These are phyloP conservation scores for Iguana delicatissima DNA, from an alignment of 2,797 vertebrate species.

Conservation along the genomic window DNA sequence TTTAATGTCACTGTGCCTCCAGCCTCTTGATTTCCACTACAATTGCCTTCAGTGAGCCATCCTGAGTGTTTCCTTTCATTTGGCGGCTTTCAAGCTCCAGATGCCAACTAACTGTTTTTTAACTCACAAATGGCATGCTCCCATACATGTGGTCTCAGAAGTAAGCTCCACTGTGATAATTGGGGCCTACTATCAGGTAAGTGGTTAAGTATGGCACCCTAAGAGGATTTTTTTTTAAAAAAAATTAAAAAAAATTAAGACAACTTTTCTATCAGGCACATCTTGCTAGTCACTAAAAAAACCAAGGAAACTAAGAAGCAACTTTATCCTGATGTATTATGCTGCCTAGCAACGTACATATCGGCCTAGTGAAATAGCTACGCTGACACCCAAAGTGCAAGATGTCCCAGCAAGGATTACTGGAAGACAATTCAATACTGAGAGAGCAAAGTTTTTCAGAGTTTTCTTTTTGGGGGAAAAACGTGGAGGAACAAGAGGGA, in stretches of 20 bases:
- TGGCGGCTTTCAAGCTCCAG: rapidly evolving
- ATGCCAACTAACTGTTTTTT: background rate
- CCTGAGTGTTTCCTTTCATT: background rate
- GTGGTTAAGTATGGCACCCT: background rate
- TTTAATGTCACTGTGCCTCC: background rate
- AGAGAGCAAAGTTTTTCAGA: conserved; percentile 27
- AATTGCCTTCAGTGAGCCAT: conserved; percentile 38
- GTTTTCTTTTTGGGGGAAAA: background rate
- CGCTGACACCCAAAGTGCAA: conserved; percentile 31
- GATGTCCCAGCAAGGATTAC: conserved; percentile 21
- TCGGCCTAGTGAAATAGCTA: conserved; percentile 52
- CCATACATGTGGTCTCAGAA: background rate
- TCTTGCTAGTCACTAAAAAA: background rate
- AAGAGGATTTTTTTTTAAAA: background rate
- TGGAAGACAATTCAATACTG: conserved; percentile 15
- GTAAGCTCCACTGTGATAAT: background rate
- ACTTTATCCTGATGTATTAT: background rate
- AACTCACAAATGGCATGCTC: background rate
- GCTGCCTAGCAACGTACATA: conserved; percentile 24
- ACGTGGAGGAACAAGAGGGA: background rate
- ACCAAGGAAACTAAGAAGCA: background rate
- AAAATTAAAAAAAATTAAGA: background rate
- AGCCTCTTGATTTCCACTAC: conserved; percentile 42
- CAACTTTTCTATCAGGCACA: background rate
- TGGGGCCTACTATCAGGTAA: background rate